These are phyloP conservation scores for Amblyopsis rosae DNA, from an alignment of 2,113 vertebrate genomes.

Conservation along the genomic window DNA sequence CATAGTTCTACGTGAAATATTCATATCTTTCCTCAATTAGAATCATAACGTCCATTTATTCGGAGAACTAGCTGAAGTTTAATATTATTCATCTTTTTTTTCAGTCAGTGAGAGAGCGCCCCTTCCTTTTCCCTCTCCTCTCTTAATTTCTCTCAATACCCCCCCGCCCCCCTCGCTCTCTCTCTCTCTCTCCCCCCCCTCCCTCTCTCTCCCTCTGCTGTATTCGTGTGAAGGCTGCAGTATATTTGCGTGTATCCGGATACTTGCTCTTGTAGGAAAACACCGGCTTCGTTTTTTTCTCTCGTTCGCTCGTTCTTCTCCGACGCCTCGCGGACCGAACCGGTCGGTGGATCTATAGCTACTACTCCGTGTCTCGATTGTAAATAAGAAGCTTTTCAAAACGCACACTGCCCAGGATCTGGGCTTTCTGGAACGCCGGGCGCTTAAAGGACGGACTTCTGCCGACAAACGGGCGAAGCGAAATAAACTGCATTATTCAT, in stretches of 20 bases:
- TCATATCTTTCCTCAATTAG: not conserved
- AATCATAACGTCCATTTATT: constrained; percentile 17
- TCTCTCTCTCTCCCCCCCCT: constrained; percentile 43
- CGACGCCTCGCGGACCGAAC: no score
- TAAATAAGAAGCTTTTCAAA: no score
- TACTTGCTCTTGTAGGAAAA: no score
- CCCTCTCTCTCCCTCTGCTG: not conserved
- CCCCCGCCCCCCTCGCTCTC: constrained; percentile 34
- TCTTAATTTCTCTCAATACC: not conserved
- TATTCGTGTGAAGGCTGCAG: no score
- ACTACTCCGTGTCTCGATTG: no score
- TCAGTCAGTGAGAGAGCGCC: constrained; percentile 4
- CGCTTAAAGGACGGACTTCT: constrained; percentile 23
- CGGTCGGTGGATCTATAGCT: no score
- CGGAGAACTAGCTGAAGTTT: not conserved
- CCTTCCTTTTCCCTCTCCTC: not conserved
- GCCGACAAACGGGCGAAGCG: constrained; percentile 47
- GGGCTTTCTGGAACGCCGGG: no score
- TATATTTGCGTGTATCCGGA: no score
- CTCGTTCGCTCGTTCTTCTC: no score
- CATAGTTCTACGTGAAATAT: not conserved
- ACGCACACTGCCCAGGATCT: no score
- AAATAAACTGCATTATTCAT: constrained; percentile 62
- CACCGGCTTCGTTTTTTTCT: no score
- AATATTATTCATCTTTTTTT: constrained; percentile 41